Conservation (phyloP, 2,113 vertebrate species). For the Odobenus rosmarus region DNA sequence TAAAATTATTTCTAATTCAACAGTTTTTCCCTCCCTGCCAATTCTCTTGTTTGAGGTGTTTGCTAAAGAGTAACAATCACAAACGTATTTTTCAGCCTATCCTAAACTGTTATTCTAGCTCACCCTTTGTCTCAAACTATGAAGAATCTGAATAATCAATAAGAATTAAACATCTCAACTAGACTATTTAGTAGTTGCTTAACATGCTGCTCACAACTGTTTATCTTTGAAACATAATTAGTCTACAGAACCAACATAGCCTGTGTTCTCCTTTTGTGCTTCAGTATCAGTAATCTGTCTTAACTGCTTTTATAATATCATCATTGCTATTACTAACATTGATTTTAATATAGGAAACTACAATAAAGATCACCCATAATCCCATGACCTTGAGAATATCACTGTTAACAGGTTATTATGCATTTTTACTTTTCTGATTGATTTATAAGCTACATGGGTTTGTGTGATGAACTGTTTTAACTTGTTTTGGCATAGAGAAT, state of each 20-base stretch:
- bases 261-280: constrained; percentile 11
- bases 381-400: background rate
- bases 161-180: constrained; percentile 41
- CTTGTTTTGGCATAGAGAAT: background rate
- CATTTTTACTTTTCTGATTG: constrained; percentile 8
- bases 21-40: background rate
- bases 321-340: background rate
- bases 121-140: background rate
- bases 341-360: background rate
- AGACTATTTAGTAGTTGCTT: background rate
- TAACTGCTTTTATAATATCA: background rate
- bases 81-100: constrained; percentile 14
- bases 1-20: constrained; percentile 55
- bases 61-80: background rate
- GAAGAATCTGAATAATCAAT: constrained; percentile 9
- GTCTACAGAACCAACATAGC: background rate
- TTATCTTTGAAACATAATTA: background rate
- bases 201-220: background rate
- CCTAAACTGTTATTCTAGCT: background rate
- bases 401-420: constrained; percentile 5
- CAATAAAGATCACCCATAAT: background rate
- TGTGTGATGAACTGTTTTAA: constrained; percentile 27
- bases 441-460: background rate
- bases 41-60: background rate
- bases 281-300: constrained; percentile 31